Evolutionary conservation across 2,797 vertebrate genomes (phyloP).

Genomic region (Poeciliopsis infans): DNA sequence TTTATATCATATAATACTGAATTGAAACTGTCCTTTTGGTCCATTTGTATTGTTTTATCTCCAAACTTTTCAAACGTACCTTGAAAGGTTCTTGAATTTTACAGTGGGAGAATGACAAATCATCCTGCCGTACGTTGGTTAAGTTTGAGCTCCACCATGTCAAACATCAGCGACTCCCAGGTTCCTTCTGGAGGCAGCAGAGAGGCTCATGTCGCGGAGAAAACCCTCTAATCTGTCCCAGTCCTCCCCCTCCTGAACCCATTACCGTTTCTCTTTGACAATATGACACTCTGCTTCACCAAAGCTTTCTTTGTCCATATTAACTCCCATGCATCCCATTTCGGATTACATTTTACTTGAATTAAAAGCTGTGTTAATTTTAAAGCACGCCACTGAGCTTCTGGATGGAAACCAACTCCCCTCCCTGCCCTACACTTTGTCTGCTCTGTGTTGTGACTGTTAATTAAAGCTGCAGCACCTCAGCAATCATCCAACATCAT

Average conservation of each 20-base stretch:
- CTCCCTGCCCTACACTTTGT: conserved; percentile 15
- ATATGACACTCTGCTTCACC: conserved; percentile 33
- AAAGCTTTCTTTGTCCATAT: conserved; percentile 47
- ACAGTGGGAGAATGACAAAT: conserved; percentile 11
- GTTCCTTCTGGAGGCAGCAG: conserved; percentile 42
- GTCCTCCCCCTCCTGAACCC: conserved; percentile 13
- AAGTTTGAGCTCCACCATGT: conserved; percentile 19
- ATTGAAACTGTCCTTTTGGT: too few relatives aligned
- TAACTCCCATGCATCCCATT: conserved; percentile 62
- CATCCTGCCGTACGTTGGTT: conserved; percentile 13
- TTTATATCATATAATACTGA: too few relatives aligned
- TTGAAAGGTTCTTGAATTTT: too few relatives aligned
- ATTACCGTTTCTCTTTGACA: conserved; percentile 23
- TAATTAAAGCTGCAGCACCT: conserved; percentile 31
- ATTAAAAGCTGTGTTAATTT: conserved; percentile 78
- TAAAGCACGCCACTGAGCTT: conserved; percentile 47
- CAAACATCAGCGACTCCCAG: conserved; percentile 26
- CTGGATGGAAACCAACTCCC: background rate
- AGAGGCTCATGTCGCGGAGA: conserved; percentile 45
- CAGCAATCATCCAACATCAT: conserved; percentile 47
- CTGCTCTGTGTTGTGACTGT: conserved; percentile 27
- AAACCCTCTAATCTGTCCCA: conserved; percentile 46
- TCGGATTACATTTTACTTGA: conserved; percentile 62
- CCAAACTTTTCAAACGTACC: too few relatives aligned
- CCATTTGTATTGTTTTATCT: too few relatives aligned